Evolutionary conservation across 2,113 vertebrate genomes (phyloP).

Genomic region (Bettongia penicillata): DNA sequence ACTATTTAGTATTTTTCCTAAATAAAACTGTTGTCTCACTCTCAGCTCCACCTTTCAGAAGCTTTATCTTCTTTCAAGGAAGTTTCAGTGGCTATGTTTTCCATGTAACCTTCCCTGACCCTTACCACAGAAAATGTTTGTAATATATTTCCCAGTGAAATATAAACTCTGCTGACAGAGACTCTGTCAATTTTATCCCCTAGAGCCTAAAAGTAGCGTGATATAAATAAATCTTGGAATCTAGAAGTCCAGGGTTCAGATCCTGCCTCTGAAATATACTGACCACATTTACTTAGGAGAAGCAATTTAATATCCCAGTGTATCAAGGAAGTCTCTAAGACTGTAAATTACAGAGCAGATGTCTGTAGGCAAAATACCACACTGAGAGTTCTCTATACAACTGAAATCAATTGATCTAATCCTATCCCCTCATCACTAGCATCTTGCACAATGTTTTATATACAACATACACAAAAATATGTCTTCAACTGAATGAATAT

Average conservation of each 20-base stretch:
- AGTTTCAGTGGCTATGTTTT: not conserved
- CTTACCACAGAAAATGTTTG: not conserved
- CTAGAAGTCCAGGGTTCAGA: not conserved
- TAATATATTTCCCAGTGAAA: not conserved
- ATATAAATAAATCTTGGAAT: not conserved
- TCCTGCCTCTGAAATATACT: not conserved
- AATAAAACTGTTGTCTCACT: not conserved
- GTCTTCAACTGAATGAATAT: not conserved
- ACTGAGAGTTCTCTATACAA: too few relatives aligned
- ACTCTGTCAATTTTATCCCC: not conserved
- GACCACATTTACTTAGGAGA: not conserved
- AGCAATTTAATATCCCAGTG: not conserved
- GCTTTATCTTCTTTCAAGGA: not conserved
- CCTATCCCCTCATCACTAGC: not conserved
- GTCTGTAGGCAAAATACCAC: not conserved
- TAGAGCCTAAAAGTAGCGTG: not conserved
- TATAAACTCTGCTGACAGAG: not conserved
- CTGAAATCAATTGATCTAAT: not conserved
- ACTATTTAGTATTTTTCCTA: not conserved
- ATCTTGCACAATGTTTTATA: not conserved
- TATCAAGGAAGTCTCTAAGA: too few relatives aligned
- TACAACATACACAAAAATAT: not conserved
- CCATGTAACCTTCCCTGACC: not conserved
- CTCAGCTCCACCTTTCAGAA: not conserved
- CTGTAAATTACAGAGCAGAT: too few relatives aligned